These are phyloP conservation scores for Trinorchestia longiramus DNA, from an alignment of 1,140 invertebrate species.

Conservation along the genomic window DNA sequence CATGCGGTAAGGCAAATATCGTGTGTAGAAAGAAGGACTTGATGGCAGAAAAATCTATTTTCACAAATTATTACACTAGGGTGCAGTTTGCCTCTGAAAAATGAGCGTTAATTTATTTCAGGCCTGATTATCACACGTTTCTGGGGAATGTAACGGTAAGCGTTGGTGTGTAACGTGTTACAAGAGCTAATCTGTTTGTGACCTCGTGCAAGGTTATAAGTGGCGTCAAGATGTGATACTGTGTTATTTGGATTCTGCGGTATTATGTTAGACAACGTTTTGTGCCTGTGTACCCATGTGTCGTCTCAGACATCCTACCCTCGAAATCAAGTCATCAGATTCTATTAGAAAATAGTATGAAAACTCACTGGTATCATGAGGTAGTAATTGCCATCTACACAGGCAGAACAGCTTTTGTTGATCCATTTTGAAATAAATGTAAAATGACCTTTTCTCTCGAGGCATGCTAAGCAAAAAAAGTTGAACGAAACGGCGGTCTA, in stretches of 20 bases:
- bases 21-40: neutral
- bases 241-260: neutral
- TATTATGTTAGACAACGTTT: neutral
- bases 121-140: neutral
- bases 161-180: neutral
- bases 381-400: no score
- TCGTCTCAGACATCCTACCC: neutral
- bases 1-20: neutral
- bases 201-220: neutral
- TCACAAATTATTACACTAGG: neutral
- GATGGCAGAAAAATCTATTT: neutral
- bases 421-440: no score
- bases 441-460: no score
- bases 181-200: neutral
- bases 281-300: neutral
- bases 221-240: neutral
- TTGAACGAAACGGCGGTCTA: no score
- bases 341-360: no score
- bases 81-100: neutral
- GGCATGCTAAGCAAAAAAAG: no score
- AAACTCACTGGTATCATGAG: no score
- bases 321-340: no score
- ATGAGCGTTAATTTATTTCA: neutral
- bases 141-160: neutral
- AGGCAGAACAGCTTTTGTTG: no score